Percentiles rank a stretch among this genome's conserved stretches.
These are phyloP conservation scores for Euwallacea fornicatus DNA, from an alignment of 1,140 invertebrate genomes.

Conservation along the genomic window DNA sequence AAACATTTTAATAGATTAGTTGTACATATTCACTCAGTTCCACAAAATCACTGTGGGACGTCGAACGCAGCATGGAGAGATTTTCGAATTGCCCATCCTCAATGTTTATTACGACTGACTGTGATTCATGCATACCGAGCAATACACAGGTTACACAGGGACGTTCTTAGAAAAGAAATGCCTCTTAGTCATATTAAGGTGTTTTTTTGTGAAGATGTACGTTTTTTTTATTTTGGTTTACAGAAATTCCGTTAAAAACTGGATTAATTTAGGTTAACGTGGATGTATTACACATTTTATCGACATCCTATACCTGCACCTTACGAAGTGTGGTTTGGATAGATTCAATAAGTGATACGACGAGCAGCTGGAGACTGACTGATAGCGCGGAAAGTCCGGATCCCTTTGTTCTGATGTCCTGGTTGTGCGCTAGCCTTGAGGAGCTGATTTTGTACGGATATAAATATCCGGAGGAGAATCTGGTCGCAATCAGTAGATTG, in stretches of 20 bases:
- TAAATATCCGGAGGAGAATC: constrained; percentile 64
- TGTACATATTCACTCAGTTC: constrained; percentile 71
- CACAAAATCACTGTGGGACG: constrained; percentile 63
- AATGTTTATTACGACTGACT: constrained; percentile 68
- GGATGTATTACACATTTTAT: constrained; percentile 59
- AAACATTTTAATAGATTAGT: constrained; percentile 63
- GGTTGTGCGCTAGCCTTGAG: constrained; percentile 69
- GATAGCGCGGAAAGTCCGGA: constrained; percentile 57
- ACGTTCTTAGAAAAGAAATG: constrained; percentile 70
- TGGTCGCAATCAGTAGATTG: constrained; percentile 70
- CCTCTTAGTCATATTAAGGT: constrained; percentile 73
- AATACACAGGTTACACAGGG: constrained; percentile 61
- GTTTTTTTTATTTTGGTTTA: constrained; percentile 24
- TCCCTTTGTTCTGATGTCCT: constrained; percentile 74
- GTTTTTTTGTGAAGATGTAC: constrained; percentile 72
- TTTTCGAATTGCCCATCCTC: constrained; percentile 58
- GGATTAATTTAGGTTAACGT: constrained; percentile 55
- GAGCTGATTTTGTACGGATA: constrained; percentile 68
- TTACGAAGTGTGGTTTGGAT: constrained; percentile 71
- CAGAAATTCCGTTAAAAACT: no score
- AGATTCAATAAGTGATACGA: constrained; percentile 58
- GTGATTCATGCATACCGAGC: constrained; percentile 75
- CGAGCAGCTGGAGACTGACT: constrained; percentile 40
- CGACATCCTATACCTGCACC: constrained; percentile 63
- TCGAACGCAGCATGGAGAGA: constrained; percentile 66